phyloP scores from a whole-genome alignment of 2,888 invertebrate species.

The Itoplectis maculator region DNA sequence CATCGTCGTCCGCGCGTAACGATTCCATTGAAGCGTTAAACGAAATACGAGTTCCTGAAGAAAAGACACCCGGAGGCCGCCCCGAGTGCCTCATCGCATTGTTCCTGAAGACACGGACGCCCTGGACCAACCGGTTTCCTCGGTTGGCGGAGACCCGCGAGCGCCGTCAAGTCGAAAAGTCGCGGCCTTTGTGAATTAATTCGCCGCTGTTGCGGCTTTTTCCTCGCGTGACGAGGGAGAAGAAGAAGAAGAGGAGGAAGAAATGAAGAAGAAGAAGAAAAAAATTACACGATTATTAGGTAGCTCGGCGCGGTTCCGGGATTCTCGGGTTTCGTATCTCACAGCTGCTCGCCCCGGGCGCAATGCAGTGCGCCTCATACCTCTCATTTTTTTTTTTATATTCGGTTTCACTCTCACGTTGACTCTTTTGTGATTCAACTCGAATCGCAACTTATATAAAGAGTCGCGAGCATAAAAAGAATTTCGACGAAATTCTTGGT shows the following conservation, averaged over 20 bases:
- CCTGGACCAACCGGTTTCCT: conserved; percentile 46
- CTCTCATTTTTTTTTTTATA: background rate
- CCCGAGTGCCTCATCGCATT: conserved; percentile 11
- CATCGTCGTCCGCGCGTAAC: background rate
- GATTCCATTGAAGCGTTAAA: background rate
- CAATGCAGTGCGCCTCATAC: background rate
- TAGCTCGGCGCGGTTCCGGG: conserved; percentile 51
- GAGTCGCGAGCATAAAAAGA: no score
- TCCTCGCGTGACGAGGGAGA: background rate
- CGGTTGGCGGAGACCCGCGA: background rate
- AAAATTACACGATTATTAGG: conserved; percentile 19
- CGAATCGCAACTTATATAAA: no score
- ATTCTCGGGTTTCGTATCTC: conserved; percentile 75
- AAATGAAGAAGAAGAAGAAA: conserved; percentile 6
- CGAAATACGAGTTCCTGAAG: conserved; percentile 13
- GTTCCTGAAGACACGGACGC: conserved; percentile 26
- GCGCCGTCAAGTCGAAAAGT: conserved; percentile 41
- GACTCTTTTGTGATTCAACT: conserved; percentile 11
- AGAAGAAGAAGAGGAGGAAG: conserved; percentile 13
- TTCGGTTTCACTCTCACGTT: background rate
- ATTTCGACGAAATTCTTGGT: background rate
- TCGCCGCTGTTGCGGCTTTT: conserved; percentile 9
- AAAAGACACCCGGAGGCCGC: background rate
- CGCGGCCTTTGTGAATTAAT: conserved; percentile 43
- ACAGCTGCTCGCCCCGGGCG: conserved; percentile 74